Evolutionary conservation across 2,113 vertebrate genomes (phyloP), one percentile per base, ranked within the genome.

Genomic region (Miniopterus natalensis): DNA sequence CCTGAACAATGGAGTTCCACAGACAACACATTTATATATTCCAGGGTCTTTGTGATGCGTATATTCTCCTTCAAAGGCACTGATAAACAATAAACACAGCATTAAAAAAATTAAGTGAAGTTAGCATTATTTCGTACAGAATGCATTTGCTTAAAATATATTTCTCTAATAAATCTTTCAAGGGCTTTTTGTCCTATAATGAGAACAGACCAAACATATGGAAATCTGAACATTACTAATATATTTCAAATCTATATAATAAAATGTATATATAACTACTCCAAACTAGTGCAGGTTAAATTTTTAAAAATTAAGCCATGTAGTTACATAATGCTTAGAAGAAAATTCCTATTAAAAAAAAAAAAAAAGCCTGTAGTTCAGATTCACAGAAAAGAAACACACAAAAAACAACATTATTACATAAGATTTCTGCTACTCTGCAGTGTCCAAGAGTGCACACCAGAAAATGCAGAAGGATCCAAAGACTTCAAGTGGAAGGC

Each of bases 61-160:
- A 77, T 99, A 98, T 97, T 99, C 99, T 96, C 99, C 99, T 74
- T 99, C 98, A 97, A 99, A 99, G 97, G 99, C 99, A 98, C 99
- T 99, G 97, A 95, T 92, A 97, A 97, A 97, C 25, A 98, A 98
- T 77, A 92, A 96, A 80, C 59, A 98, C 31, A 95, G 12, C 42
- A 96, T 98, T 98, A 96, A 97, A 97, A 98, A 97, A 94, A 97
- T 90, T 70, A 94, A 96, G 92, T 68, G 97, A 95, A 81, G n/a
- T 36, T 68, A 94, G 61, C 40, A 42, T 87, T 1, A 70, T 86
- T 93, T 97, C 81, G 65, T 83, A 96, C 11, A 96, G 23, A 45
- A 84, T 61, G n/a, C 81, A 97, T 80, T 88, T 87, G 40, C 53
- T 57, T 97, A 95, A 96, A 88, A 92, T 96, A 90, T 4, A 63